These are phyloP conservation scores for Aricia agestis DNA, from an alignment of 1,140 invertebrate species.

Conservation along the genomic window DNA sequence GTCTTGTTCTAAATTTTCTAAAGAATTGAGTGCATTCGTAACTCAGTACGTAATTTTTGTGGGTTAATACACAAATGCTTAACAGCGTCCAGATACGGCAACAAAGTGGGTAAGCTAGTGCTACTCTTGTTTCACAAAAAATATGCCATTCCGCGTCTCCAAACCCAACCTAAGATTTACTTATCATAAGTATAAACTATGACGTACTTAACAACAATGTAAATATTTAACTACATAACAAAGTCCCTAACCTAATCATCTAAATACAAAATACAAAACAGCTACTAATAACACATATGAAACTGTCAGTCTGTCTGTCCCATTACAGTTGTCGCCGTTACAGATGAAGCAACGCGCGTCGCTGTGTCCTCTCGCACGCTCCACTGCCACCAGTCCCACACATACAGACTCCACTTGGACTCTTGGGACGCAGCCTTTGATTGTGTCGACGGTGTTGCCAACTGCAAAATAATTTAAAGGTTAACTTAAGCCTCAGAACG, in stretches of 20 bases:
- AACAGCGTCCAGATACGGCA: too few species aligned
- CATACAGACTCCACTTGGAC: conserved; percentile 64
- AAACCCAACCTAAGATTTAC: too few species aligned
- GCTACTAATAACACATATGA: conserved; percentile 28
- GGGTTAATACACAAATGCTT: too few species aligned
- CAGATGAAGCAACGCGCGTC: conserved; percentile 64
- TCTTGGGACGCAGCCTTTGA: conserved; percentile 62
- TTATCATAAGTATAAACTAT: too few species aligned
- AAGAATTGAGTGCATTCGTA: too few species aligned
- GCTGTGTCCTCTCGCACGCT: conserved; percentile 63
- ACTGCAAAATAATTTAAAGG: conserved; percentile 46
- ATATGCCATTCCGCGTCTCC: too few species aligned
- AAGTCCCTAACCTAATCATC: conserved; percentile 34
- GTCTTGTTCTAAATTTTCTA: too few species aligned
- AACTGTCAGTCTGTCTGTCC: conserved; percentile 18
- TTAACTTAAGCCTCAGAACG: too few species aligned
- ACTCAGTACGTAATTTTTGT: too few species aligned
- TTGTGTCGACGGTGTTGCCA: conserved; percentile 66
- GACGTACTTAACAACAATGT: not conserved
- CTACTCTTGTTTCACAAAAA: too few species aligned
- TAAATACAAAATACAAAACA: conserved; percentile 45
- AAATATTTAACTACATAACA: not conserved
- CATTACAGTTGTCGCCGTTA: conserved; percentile 64
- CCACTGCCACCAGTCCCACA: conserved; percentile 50
- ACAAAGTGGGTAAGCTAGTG: too few species aligned